Evolutionary conservation across 2,797 vertebrate species (phyloP).

Genomic region (Coccyzus lansbergi): DNA sequence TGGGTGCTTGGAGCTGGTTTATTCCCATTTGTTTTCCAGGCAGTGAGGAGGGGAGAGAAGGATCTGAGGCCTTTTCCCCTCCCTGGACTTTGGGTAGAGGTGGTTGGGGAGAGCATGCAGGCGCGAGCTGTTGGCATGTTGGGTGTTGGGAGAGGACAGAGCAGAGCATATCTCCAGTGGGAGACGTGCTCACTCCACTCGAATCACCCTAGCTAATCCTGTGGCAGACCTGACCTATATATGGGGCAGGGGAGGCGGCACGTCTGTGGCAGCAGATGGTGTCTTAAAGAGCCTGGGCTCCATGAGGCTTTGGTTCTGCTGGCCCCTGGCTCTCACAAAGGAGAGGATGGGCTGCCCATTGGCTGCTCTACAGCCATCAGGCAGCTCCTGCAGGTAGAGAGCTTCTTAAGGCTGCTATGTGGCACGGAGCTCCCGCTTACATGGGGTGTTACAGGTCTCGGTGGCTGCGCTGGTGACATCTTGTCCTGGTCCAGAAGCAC

Average conservation of each 20-base stretch:
- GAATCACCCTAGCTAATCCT: constrained; percentile 51
- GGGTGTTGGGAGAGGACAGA: background rate
- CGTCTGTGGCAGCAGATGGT: constrained; percentile 64
- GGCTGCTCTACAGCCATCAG: background rate
- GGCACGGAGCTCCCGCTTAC: background rate
- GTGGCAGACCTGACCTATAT: constrained; percentile 68
- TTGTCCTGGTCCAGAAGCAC: background rate
- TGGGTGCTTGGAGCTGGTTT: background rate
- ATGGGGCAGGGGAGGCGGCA: constrained; percentile 48
- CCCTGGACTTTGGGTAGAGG: background rate
- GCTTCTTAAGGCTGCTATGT: background rate
- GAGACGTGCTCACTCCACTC: background rate
- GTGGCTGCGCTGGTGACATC: background rate
- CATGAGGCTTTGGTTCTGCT: background rate
- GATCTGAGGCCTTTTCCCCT: background rate
- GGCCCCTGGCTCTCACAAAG: background rate
- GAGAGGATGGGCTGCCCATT: background rate
- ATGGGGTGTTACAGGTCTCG: background rate
- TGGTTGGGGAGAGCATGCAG: background rate
- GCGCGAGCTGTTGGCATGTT: accelerated
- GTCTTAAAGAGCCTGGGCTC: constrained; percentile 25
- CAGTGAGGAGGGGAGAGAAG: background rate
- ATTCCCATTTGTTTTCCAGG: background rate
- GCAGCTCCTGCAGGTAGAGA: background rate
- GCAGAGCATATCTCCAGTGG: background rate